Evolutionary conservation across 2,888 invertebrate genomes (phyloP), one percentile per base, ranked within the genome.

Genomic region (Beris morrisii): DNA sequence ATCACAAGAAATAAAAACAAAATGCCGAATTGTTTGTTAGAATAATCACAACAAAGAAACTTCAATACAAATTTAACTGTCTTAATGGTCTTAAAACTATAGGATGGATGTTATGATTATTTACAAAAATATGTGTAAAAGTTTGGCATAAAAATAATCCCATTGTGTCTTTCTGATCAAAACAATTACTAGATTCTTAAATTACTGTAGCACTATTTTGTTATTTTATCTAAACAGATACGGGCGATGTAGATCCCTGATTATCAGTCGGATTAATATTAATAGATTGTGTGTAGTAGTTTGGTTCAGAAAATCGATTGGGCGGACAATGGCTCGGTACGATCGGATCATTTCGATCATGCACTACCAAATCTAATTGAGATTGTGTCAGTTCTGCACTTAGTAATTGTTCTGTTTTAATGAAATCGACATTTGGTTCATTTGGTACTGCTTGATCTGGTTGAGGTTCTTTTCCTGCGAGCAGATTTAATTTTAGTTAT

Each of bases 331-430:
- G 68, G 1, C 70, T 67, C 28, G 69, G 68, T 5, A 66, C 79
- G 5, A 75, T 77, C 38, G 67, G 73, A 31, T 76, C 71, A 46
- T 76, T 73, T 50, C 74, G 73, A 6, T 61, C 66, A 67, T 80
- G 78, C 66, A 80, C 76, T 54, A 79, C 77, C 22, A 78, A 73
- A 71, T 80, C 80, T 72, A 79, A 75, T 75, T 80, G 77, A 65
- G 78, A 77, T 69, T 77, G 76, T 0, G 78, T 76, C 31, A 80
- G 70, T 65, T 77, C 12, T 4, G 73, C 73, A 31, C 69, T 73
- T 61, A 79, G 73, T 43, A 80, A 71, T 67, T 76, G 74, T 71
- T 79, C 79, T 63, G 78, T 74, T 69, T 73, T 73, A 5, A 77
- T 73, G 43, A 79, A 75, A 66, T 75, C 73, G 12, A 74, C 67